Percentiles rank a stretch among this genome's conserved stretches.
Evolutionary conservation across 2,113 vertebrate genomes (phyloP).

Genomic region (Corythornis cristatus): DNA sequence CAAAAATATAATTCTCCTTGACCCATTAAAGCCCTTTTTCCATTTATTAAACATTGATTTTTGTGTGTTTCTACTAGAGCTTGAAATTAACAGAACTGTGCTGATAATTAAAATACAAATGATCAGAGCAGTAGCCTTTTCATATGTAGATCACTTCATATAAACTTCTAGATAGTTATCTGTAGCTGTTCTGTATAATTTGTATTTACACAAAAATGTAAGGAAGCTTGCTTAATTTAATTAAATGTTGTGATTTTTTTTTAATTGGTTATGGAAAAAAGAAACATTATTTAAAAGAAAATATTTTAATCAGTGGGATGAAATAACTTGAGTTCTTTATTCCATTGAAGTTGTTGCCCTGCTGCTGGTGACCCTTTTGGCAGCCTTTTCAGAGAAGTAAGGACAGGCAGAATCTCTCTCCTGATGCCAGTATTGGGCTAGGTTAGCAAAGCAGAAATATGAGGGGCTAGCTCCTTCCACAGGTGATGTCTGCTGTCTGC

Average conservation of each 20-base stretch:
- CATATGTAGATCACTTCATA: not conserved
- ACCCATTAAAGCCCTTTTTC: not conserved
- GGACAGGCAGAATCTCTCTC: not conserved
- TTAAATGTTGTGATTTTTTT: too few species aligned
- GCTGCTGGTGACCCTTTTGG: not conserved
- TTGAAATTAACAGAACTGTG: slow-evolving; percentile 37
- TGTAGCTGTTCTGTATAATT: rapidly evolving
- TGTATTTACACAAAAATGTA: not conserved
- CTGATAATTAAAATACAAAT: slow-evolving; percentile 37
- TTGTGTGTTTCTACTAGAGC: slow-evolving; percentile 16
- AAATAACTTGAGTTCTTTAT: not conserved
- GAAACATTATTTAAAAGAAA: too few species aligned
- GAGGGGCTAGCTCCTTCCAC: not conserved
- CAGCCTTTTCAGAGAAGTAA: not conserved
- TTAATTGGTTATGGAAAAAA: not conserved
- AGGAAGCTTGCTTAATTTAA: not conserved
- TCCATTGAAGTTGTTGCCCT: not conserved
- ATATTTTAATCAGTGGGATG: not conserved
- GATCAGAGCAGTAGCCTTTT: not conserved
- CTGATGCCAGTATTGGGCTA: rapidly evolving
- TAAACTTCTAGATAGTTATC: not conserved
- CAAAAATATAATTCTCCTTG: not conserved
- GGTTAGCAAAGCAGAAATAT: not conserved
- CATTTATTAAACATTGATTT: slow-evolving; percentile 44
- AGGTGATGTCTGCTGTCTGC: not conserved